Evolutionary conservation across 2,888 invertebrate species (phyloP).

Genomic region (Cataglyphis cursor): DNA sequence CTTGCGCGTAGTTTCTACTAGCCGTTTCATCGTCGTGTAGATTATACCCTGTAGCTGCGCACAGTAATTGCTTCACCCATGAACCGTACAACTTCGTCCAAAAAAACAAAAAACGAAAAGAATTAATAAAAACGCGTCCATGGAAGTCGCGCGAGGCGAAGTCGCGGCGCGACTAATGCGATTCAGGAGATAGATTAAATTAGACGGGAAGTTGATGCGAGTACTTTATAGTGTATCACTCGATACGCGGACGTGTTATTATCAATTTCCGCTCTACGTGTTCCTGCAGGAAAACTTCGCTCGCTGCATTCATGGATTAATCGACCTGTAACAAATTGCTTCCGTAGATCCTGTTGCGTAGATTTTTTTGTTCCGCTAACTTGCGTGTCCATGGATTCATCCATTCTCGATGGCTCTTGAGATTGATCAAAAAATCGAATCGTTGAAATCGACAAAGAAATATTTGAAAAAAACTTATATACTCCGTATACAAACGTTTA

Average conservation of each 20-base stretch:
- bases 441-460: neutral
- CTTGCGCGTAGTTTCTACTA: slow-evolving; percentile 44
- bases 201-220: slow-evolving; percentile 33
- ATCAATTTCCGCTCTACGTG: slow-evolving; percentile 45
- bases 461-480: neutral
- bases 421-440: neutral
- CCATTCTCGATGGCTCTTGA: neutral
- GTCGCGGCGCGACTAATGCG: slow-evolving; percentile 31
- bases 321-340: slow-evolving; percentile 54
- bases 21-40: slow-evolving; percentile 40
- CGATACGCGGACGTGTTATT: slow-evolving; percentile 48
- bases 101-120: neutral
- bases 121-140: neutral
- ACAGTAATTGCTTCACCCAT: slow-evolving; percentile 41
- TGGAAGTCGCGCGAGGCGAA: slow-evolving; percentile 19
- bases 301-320: slow-evolving; percentile 46
- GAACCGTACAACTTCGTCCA: slow-evolving; percentile 20
- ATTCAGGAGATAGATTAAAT: slow-evolving; percentile 29
- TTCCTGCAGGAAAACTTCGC: slow-evolving; percentile 23
- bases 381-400: neutral
- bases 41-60: slow-evolving; percentile 27
- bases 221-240: slow-evolving; percentile 27
- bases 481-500: neutral
- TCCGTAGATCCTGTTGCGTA: slow-evolving; percentile 25
- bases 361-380: slow-evolving; percentile 26